Evolutionary conservation across 2,888 invertebrate genomes (phyloP).

Genomic region (Rhingia campestris): DNA sequence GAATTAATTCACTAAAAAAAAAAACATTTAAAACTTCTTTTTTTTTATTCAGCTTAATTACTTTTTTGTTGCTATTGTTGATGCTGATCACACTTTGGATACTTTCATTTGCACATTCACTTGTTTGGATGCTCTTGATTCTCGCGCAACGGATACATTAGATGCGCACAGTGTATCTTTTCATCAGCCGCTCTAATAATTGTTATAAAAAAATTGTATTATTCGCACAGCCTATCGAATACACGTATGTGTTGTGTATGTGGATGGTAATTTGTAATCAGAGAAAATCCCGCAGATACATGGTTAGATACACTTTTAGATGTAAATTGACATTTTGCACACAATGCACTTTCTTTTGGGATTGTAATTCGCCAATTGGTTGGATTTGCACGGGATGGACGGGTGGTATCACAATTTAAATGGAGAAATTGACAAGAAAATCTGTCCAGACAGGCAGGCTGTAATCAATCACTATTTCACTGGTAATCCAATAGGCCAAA

Average conservation of each 20-base stretch:
- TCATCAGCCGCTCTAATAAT: conserved; percentile 70
- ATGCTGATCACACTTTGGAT: conserved; percentile 40
- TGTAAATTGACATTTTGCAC: conserved; percentile 64
- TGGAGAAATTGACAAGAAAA: conserved; percentile 45
- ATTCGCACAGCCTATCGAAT: conserved; percentile 20
- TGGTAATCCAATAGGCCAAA: conserved; percentile 51
- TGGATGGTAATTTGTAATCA: conserved; percentile 48
- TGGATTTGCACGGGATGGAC: background rate
- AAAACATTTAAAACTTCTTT: background rate
- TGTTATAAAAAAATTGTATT: conserved; percentile 36
- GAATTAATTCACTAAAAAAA: conserved; percentile 1
- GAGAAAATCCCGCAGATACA: conserved; percentile 33
- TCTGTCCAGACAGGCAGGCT: conserved; percentile 34
- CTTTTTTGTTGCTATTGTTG: conserved; percentile 23
- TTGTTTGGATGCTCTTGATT: conserved; percentile 30
- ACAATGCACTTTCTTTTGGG: conserved; percentile 66
- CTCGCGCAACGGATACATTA: conserved; percentile 52
- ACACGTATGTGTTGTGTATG: conserved; percentile 42
- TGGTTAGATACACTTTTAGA: conserved; percentile 50
- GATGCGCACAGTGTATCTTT: conserved; percentile 63
- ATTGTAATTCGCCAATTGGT: background rate
- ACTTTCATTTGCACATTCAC: conserved; percentile 68
- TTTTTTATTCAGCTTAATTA: conserved; percentile 26
- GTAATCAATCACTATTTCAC: conserved; percentile 45
- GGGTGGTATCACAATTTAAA: conserved; percentile 43